Conservation (phyloP, 2,888 invertebrate genomes). For the Gymnoscelis rufifasciata region DNA sequence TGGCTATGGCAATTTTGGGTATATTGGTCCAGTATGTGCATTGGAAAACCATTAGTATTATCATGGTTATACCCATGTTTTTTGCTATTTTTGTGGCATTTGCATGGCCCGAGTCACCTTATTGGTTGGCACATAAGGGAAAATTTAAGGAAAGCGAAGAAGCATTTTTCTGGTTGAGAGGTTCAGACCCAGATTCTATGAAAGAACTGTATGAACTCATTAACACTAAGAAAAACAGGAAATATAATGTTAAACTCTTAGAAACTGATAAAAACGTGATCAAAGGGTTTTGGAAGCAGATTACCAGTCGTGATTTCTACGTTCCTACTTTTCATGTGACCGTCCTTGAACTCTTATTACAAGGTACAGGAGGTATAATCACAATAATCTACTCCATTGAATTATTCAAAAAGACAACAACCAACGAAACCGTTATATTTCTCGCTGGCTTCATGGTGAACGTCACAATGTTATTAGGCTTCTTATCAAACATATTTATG, state of each 20-base stretch:
- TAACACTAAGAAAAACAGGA: too few species aligned
- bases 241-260: too few species aligned
- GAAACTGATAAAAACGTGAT: neutral
- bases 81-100: conserved; percentile 7
- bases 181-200: conserved; percentile 12
- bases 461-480: conserved; percentile 1
- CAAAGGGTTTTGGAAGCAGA: neutral
- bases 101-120: too few species aligned
- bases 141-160: conserved; percentile 5
- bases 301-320: conserved; percentile 23
- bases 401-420: conserved; percentile 16
- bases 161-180: conserved; percentile 26
- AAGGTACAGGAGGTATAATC: conserved; percentile 20
- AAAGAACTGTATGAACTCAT: conserved; percentile 19
- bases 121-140: conserved; percentile 29
- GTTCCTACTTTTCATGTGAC: conserved; percentile 20
- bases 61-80: conserved; percentile 13
- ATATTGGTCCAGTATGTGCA: conserved; percentile 12
- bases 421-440: conserved; percentile 8
- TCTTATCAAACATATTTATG: too few species aligned
- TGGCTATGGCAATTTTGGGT: conserved; percentile 10
- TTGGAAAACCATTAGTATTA: conserved; percentile 16
- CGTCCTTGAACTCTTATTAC: conserved; percentile 15
- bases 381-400: conserved; percentile 18
- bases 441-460: conserved; percentile 15